Evolutionary conservation across 2,797 vertebrate genomes (phyloP).

Genomic region (Lateolabrax maculatus): DNA sequence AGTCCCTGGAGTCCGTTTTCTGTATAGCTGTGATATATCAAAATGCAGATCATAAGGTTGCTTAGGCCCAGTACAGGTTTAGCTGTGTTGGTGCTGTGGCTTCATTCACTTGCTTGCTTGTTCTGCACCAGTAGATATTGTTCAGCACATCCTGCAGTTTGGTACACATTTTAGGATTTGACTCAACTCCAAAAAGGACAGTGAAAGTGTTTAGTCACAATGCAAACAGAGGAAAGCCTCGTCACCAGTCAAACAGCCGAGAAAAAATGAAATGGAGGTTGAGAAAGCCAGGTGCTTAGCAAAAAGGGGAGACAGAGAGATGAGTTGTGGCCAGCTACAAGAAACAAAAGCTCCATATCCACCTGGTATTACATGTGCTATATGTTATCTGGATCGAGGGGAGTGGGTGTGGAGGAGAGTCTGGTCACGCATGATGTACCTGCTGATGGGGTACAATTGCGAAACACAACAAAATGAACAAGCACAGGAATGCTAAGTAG

Average conservation of each 20-base stretch:
- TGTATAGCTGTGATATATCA: background rate
- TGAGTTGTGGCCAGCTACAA: too few relatives aligned
- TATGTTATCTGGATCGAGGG: too few relatives aligned
- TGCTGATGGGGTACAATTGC: too few relatives aligned
- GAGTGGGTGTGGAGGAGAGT: background rate
- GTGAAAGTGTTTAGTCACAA: background rate
- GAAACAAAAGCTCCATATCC: background rate
- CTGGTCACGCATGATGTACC: too few relatives aligned
- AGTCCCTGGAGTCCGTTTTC: background rate
- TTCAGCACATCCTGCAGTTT: background rate
- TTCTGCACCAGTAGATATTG: background rate
- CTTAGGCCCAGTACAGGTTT: background rate
- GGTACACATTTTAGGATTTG: background rate
- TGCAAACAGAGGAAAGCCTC: background rate
- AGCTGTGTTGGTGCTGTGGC: background rate
- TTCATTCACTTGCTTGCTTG: background rate
- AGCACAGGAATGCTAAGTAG: background rate
- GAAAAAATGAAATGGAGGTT: background rate
- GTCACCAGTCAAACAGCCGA: background rate
- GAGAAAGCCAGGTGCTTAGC: too few relatives aligned
- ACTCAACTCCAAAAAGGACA: background rate
- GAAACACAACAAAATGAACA: background rate
- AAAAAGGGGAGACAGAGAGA: background rate
- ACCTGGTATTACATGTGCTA: background rate
- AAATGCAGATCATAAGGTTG: background rate